Base-by-base conservation (phyloP, 2,888 invertebrate genomes). In the Branchinecta sandiegonensis region DNA sequence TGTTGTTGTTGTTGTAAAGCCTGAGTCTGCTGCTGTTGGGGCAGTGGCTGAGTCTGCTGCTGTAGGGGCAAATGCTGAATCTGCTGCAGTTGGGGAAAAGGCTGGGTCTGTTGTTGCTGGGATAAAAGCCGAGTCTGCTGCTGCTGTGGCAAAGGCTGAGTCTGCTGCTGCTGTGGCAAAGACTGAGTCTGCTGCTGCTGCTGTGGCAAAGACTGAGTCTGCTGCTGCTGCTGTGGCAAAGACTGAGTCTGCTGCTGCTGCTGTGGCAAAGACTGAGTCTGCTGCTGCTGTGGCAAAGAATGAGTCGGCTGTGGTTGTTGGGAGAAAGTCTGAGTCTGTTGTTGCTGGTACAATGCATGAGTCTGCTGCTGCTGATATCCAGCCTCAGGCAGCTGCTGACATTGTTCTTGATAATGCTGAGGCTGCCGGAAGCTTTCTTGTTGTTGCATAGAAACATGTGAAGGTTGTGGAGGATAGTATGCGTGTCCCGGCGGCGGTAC, bases 231-330 rank as follows among this genome's bases (percentile, higher is more conserved):
- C 76, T 75, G 80, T 67, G 83, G 80, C 48, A 81, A 78, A 72
- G 83, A 79, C 65, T 79, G 83, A 71, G 82, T 83, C 71, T 83
- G 82, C 14, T 80, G 80, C 69, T 80, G 80, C 69, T 81, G 76
- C 68, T 81, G 80, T 63, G 79, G 74, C 72, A 81, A 81, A 72
- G 82, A 81, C 69, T 82, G 82, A 0, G 80, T 37, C 46, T 70
- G 67, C 8, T 70, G 68, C 10, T 69, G 68, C 64, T 66, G 66
- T 2, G 8, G 37, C 12, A 46, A 12, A 56, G 67, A 6, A 64
- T n/a, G n/a, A 11, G 17, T 46, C 17, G n/a, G 70, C 83, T 82
- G 65, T 80, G 80, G 72, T 80, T 80, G 23, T 80, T 23, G 23
- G 23, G 4, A 4, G 4, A 23, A 23, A 23, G 23, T 23, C 23